phyloP scores from a whole-genome alignment of 2,113 vertebrate species.

The Megaptera novaeangliae region DNA sequence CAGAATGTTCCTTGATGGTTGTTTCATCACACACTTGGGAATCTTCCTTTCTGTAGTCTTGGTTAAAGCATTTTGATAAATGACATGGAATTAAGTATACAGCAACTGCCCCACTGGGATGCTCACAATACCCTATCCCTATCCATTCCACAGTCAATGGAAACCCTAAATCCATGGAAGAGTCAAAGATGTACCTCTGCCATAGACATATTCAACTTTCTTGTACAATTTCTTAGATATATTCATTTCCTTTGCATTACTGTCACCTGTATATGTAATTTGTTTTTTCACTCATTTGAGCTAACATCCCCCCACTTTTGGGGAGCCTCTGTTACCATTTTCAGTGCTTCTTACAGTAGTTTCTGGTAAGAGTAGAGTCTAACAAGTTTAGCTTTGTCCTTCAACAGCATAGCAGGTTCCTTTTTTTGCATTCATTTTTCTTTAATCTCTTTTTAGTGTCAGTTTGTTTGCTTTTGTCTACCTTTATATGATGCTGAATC shows the following conservation, averaged over 20 bases:
- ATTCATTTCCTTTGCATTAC: not conserved
- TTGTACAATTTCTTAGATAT: not conserved
- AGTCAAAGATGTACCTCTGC: not conserved
- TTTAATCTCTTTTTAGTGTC: not conserved
- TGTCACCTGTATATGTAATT: not conserved
- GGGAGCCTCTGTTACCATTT: not conserved
- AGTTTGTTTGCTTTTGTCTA: not conserved
- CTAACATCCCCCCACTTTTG: not conserved
- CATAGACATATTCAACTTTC: not conserved
- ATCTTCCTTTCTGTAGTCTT: conserved; percentile 14
- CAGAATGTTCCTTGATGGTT: conserved; percentile 46
- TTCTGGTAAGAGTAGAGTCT: not conserved
- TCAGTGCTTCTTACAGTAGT: not conserved
- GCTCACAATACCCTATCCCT: not conserved
- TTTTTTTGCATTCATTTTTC: not conserved
- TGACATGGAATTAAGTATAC: not conserved
- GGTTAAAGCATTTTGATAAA: conserved; percentile 62
- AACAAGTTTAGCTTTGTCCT: not conserved
- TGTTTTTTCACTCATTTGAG: not conserved
- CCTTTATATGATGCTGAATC: not conserved
- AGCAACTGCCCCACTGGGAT: not conserved
- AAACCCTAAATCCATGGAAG: not conserved
- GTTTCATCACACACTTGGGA: not conserved
- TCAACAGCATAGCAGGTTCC: not conserved
- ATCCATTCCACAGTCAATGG: not conserved